Evolutionary conservation across 2,888 invertebrate species (phyloP).

Genomic region (Didymodactylos carnosus): DNA sequence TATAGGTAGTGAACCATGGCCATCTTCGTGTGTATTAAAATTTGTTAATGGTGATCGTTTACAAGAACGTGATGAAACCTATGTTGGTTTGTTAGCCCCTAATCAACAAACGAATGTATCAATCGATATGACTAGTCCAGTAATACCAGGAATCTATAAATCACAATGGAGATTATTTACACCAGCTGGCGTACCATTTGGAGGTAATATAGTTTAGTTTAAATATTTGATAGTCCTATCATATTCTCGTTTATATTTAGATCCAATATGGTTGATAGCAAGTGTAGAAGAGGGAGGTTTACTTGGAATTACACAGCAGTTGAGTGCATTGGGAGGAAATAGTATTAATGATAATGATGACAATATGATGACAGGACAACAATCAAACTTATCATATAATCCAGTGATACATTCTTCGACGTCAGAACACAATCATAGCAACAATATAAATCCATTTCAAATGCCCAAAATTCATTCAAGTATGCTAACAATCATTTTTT

Average conservation of each 20-base stretch:
- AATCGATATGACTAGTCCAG: slow-evolving; percentile 60
- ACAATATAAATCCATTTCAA: no score
- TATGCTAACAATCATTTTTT: no score
- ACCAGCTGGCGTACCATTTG: slow-evolving; percentile 67
- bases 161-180: slow-evolving; percentile 76
- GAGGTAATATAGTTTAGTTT: slow-evolving; percentile 45
- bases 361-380: no score
- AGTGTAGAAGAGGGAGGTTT: slow-evolving; percentile 60
- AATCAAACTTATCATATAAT: no score
- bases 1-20: slow-evolving; percentile 56
- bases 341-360: no score
- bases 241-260: slow-evolving; percentile 35
- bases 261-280: slow-evolving; percentile 59
- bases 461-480: no score
- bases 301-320: slow-evolving; percentile 57
- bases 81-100: slow-evolving; percentile 52
- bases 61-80: slow-evolving; percentile 40
- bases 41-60: slow-evolving; percentile 51
- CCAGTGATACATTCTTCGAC: no score
- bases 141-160: slow-evolving; percentile 51
- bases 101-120: slow-evolving; percentile 55
- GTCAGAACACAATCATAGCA: no score
- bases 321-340: no score
- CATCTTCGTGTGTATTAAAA: slow-evolving; percentile 51
- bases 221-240: neutral